Conservation (phyloP, 2,797 vertebrate genomes). For the Epinephelus malabaricus region DNA sequence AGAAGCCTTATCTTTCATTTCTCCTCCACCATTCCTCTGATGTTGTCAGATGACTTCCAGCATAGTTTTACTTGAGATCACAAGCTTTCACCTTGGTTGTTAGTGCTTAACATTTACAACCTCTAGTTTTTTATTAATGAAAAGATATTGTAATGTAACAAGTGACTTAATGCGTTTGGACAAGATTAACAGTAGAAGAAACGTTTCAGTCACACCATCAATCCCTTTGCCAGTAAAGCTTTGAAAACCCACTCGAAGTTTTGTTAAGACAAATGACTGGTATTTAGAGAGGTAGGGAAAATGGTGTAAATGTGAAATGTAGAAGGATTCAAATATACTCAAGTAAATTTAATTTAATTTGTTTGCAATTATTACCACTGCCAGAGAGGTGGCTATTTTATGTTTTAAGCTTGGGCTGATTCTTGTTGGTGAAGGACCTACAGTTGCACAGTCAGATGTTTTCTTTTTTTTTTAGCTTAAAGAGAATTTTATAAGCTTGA, state of each 20-base stretch:
- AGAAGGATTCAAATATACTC: not conserved
- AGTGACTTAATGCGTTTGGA: not conserved
- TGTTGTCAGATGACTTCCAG: constrained; percentile 22
- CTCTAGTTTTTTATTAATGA: not conserved
- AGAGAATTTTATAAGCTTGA: not conserved
- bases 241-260: not conserved
- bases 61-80: constrained; percentile 10
- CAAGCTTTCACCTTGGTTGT: constrained; percentile 8
- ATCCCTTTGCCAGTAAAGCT: not conserved
- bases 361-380: not conserved
- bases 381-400: not conserved
- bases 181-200: too few relatives aligned
- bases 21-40: constrained; percentile 18
- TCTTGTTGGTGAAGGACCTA: not conserved
- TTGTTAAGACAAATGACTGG: not conserved
- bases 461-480: not conserved
- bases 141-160: constrained; percentile 6
- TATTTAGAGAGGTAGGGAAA: not conserved
- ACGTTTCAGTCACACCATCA: too few relatives aligned
- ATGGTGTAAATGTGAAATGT: not conserved
- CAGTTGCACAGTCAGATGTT: not conserved
- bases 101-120: not conserved
- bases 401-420: not conserved
- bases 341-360: not conserved
- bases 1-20: constrained; percentile 85